Conservation (phyloP, 2,113 vertebrate species). For the Dolichallabes microphthalmus region DNA sequence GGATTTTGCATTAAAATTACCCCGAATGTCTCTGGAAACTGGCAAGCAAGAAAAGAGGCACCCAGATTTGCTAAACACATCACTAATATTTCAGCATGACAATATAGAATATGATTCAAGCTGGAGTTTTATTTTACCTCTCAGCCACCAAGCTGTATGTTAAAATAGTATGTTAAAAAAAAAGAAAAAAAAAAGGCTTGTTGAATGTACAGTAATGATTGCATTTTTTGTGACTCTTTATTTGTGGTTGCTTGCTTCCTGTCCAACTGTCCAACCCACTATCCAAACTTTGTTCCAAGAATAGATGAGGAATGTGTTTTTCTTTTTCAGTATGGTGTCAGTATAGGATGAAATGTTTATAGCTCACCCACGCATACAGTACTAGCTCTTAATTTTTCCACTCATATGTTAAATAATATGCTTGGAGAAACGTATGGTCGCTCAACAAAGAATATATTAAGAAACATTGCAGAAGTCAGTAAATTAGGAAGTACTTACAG, state of each 20-base stretch:
- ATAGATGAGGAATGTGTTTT: background rate
- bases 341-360: background rate
- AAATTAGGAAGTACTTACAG: background rate
- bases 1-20: background rate
- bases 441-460: background rate
- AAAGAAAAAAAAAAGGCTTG: background rate
- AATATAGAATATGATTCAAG: background rate
- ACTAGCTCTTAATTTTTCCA: background rate
- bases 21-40: background rate
- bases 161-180: background rate
- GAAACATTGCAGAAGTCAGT: background rate
- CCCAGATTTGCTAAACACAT: background rate
- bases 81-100: background rate
- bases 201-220: background rate
- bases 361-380: constrained; percentile 12
- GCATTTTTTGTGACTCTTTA: background rate
- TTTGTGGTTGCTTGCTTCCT: constrained; percentile 1
- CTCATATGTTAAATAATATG: background rate
- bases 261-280: constrained; percentile 5
- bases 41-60: background rate
- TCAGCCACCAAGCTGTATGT: background rate
- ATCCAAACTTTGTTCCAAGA: constrained; percentile 1
- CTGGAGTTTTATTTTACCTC: background rate
- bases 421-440: background rate
- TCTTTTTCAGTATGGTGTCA: background rate